Evolutionary conservation across 2,797 vertebrate species (phyloP), one percentile per base, ranked within the genome.

Genomic region (Mormyrus proboscirostris): DNA sequence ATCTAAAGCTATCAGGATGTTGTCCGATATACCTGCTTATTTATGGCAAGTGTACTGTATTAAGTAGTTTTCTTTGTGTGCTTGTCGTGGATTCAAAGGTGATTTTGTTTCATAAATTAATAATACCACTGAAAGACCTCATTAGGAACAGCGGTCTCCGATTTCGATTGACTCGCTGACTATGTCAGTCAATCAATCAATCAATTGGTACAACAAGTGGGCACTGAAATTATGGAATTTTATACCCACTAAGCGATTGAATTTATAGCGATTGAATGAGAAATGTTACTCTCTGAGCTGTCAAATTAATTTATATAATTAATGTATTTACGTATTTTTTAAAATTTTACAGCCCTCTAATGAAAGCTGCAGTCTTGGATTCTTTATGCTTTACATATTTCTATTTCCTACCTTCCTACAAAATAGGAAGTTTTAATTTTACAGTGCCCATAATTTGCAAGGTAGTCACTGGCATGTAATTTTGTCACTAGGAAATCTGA

Each of bases 101-200:
- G 29, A 41, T 88, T 49, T 44, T 76, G 38, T 76, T 55, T 76
- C 25, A 47, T 49, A 73, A 65, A 89, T 86, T n/a, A 89, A 89
- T 89, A 29, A 89, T 76, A 82, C 14, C 16, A 53, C 59, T 84
- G 47, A 47, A 86, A 16, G 22, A n/a, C 91, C 76, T 93, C 87
- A 88, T 88, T 91, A 89, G 91, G 92, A 93, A 91, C 89, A 49
- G 29, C 22, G 8, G 73, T 90, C 59, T 86, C 86, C 2, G 14
- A 88, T 90, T 88, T 89, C 88, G 87, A 55, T 49, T 49, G n/a
- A 47, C 41, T 19, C 41, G 25, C 55, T 51, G 55, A 88, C 51
- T 47, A 79, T 83, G 62, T 88, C 83, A 5, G 88, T 88, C 85
- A 87, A 57, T 91, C 76, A 51, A 57, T 91, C 76, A 51, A 85